phyloP scores from a whole-genome alignment of 2,797 vertebrate genomes.

The Strix occidentalis region DNA sequence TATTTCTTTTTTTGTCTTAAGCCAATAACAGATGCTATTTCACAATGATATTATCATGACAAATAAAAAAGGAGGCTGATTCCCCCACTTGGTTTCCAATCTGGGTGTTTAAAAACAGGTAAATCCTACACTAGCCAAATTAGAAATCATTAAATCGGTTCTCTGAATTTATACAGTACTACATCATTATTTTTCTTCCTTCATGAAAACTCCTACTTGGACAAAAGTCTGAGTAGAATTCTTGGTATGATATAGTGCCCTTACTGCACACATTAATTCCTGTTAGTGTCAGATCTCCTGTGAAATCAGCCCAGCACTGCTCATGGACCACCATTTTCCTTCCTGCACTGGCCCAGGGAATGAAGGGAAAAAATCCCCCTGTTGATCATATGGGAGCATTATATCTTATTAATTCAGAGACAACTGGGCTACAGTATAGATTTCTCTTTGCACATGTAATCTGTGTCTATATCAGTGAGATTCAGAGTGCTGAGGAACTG shows the following conservation, averaged over 20 bases:
- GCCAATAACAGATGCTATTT: not conserved
- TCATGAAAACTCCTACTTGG: not conserved
- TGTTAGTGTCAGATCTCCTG: not conserved
- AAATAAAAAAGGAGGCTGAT: not conserved
- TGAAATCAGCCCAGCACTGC: not conserved
- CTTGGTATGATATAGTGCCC: not conserved
- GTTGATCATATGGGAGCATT: not conserved
- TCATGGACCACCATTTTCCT: fast-evolving
- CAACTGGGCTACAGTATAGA: not conserved
- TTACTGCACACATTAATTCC: not conserved
- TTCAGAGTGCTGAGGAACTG: not conserved
- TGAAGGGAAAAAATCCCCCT: not conserved
- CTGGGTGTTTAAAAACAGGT: not conserved
- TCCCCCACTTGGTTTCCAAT: not conserved
- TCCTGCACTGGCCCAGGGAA: not conserved
- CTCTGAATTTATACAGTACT: not conserved
- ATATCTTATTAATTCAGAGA: not conserved
- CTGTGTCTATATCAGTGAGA: not conserved
- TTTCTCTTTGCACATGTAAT: not conserved
- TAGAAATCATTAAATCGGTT: not conserved
- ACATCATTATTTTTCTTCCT: not conserved
- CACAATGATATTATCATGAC: not conserved
- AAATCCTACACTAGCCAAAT: not conserved
- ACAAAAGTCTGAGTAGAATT: not conserved
- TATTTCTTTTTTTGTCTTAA: not conserved